Evolutionary conservation across 2,797 vertebrate species (phyloP).

Genomic region (Sebastolobus altivelis): DNA sequence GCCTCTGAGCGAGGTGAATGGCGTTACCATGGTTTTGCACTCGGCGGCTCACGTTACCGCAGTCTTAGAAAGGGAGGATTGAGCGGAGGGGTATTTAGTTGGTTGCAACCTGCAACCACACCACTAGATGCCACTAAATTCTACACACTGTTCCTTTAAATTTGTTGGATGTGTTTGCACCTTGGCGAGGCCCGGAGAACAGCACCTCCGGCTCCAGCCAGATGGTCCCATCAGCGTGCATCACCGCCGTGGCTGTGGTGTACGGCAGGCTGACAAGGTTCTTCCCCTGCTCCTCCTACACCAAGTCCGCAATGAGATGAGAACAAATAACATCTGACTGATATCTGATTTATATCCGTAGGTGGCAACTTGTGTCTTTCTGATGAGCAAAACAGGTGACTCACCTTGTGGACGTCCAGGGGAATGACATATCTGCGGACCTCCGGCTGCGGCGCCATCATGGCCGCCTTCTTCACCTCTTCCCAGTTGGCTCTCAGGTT

Average conservation of each 20-base stretch:
- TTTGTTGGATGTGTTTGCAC: slow-evolving; percentile 69
- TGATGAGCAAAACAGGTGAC: neutral
- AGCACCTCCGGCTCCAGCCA: slow-evolving; percentile 98
- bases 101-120: no score
- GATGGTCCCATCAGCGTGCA: slow-evolving; percentile 92
- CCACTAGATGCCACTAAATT: no score
- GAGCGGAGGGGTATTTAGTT: no score
- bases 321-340: neutral
- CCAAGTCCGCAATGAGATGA: neutral
- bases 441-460: slow-evolving; percentile 96
- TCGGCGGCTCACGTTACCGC: no score
- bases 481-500: slow-evolving; percentile 97
- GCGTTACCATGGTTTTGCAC: neutral
- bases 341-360: neutral
- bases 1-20: no score
- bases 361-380: neutral
- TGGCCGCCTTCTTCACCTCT: slow-evolving; percentile 94
- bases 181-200: slow-evolving; percentile 95
- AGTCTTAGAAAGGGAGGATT: no score
- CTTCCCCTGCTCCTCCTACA: slow-evolving; percentile 92
- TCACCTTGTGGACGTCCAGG: slow-evolving; percentile 91
- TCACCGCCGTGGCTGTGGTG: slow-evolving; percentile 93
- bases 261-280: slow-evolving; percentile 93
- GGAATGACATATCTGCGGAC: slow-evolving; percentile 96
- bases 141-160: neutral